Evolutionary conservation across 2,113 vertebrate species (phyloP).

Genomic region (Cyprinus carpio): DNA sequence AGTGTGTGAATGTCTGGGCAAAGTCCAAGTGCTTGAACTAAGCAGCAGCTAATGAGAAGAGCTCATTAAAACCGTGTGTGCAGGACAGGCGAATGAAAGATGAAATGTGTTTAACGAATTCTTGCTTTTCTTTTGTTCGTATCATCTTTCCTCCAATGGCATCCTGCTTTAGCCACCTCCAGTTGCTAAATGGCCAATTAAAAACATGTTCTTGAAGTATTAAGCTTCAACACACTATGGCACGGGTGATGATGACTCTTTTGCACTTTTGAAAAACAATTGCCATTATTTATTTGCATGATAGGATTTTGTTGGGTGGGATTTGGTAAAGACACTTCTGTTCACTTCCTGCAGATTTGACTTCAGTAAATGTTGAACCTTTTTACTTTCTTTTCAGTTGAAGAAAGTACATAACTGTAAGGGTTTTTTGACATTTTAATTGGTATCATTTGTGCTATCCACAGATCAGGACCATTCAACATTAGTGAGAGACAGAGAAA

Average conservation of each 20-base stretch:
- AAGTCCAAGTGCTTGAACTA: constrained; percentile 43
- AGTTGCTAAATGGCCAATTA: constrained; percentile 72
- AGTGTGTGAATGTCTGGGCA: constrained; percentile 41
- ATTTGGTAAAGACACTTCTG: neutral
- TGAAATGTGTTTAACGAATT: constrained; percentile 60
- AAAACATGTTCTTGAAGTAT: constrained; percentile 61
- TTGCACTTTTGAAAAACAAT: neutral
- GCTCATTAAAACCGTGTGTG: constrained; percentile 68
- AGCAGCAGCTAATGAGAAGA: constrained; percentile 64
- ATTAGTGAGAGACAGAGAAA: neutral
- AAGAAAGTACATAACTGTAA: neutral
- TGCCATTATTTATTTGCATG: neutral
- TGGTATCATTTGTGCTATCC: neutral
- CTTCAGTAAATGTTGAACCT: neutral
- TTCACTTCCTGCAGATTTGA: neutral
- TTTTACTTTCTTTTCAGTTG: neutral
- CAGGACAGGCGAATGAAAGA: constrained; percentile 51
- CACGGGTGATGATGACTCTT: constrained; percentile 5
- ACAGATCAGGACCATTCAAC: neutral
- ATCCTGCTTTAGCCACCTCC: constrained; percentile 54
- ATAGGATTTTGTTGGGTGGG: neutral
- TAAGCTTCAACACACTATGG: constrained; percentile 26
- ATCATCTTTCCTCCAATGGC: constrained; percentile 22
- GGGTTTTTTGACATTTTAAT: neutral
- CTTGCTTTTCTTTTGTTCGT: constrained; percentile 25